phyloP scores from a whole-genome alignment of 2,797 vertebrate genomes.

The Glossophaga mutica region DNA sequence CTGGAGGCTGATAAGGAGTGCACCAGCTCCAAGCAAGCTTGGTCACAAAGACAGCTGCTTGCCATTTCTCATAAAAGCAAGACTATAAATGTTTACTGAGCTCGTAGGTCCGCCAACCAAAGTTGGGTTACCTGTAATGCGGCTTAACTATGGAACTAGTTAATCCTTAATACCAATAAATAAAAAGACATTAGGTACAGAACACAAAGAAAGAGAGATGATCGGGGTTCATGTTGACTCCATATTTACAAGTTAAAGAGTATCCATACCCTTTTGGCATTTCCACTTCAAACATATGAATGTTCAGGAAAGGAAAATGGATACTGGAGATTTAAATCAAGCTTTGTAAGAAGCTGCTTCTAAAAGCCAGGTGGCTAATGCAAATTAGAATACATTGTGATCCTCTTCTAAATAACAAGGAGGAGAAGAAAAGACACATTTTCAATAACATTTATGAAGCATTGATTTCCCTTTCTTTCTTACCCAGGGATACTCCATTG shows the following conservation, averaged over 20 bases:
- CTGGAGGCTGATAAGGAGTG: not conserved
- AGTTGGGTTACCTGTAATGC: not conserved
- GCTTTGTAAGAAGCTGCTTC: not conserved
- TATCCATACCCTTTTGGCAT: not conserved
- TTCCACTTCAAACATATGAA: not conserved
- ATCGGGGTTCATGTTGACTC: not conserved
- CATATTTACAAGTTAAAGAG: not conserved
- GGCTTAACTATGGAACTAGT: not conserved
- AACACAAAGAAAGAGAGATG: not conserved
- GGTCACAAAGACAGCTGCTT: not conserved
- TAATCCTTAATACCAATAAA: not conserved
- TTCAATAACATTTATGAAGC: conserved; percentile 11
- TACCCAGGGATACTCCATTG: not conserved
- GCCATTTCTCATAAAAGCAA: not conserved
- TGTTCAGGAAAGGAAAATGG: not conserved
- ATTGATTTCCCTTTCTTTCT: conserved; percentile 23
- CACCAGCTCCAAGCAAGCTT: not conserved
- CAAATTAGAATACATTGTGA: conserved; percentile 28
- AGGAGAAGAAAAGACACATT: not conserved
- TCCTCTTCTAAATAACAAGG: conserved; percentile 9
- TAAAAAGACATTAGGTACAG: not conserved
- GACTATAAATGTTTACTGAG: not conserved
- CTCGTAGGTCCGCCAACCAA: not conserved
- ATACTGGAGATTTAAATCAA: not conserved
- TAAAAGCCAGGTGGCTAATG: conserved; percentile 32